These are phyloP conservation scores for Myrmecophaga tridactyla DNA, from an alignment of 2,113 vertebrate genomes.

Conservation along the genomic window DNA sequence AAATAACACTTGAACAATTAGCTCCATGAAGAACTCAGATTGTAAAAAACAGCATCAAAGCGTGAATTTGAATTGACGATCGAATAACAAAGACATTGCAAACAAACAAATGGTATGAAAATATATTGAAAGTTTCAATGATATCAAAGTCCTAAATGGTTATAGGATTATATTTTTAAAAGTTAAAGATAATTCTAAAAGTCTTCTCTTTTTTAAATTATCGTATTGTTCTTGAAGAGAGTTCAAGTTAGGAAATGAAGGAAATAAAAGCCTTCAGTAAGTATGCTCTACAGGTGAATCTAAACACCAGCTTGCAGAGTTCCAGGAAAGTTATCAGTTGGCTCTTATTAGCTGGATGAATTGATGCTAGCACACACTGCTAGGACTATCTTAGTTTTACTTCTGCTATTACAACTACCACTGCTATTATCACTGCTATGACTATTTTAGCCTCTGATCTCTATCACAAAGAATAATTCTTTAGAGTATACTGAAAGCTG, in stretches of 20 bases:
- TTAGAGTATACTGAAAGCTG: background rate
- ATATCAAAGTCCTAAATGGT: background rate
- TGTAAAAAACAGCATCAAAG: background rate
- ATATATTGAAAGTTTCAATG: background rate
- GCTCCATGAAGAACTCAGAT: background rate
- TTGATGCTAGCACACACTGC: background rate
- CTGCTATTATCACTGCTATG: too few relatives aligned
- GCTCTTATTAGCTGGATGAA: background rate
- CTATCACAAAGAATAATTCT: background rate
- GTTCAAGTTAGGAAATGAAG: background rate
- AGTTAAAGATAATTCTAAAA: background rate
- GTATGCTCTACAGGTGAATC: background rate
- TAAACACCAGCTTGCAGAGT: background rate
- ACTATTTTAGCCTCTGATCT: background rate
- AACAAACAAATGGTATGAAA: background rate
- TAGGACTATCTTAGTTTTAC: background rate
- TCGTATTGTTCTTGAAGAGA: background rate
- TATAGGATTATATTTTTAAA: background rate
- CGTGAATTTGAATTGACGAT: background rate
- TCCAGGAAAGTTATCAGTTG: background rate
- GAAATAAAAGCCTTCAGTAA: background rate
- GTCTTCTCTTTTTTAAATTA: background rate
- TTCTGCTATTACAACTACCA: too few relatives aligned
- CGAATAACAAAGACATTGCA: background rate
- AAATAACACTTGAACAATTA: background rate